Evolutionary conservation across 2,797 vertebrate species (phyloP), one percentile per base, ranked within the genome.

Genomic region (Chelmon rostratus): DNA sequence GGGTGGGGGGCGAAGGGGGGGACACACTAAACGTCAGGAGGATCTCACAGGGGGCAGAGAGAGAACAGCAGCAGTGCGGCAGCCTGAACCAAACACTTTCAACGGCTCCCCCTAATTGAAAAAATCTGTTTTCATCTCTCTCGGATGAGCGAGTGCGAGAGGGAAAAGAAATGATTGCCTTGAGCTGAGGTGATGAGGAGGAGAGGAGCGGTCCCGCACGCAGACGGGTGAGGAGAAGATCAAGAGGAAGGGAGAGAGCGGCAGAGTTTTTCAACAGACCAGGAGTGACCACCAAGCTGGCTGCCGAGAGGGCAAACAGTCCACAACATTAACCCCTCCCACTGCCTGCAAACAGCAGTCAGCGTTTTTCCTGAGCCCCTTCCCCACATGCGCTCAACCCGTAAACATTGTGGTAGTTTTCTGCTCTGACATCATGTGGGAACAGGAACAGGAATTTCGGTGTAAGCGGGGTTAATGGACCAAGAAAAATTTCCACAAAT

Each of bases 301-400:
- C 68, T 93, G 84, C 88, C 86, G 88, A 83, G 89, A 88, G 68
- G 68, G 84, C 85, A 80, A 89, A 93, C 92, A 92, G 76, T 67
- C 56, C 56, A 84, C 82, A 86, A 75, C 87, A 89, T 93, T 90
- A 88, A 81, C 88, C 91, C 91, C 92, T 91, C 94, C 94, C 91
- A 61, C 70, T 28, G 91, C 80, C 79, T 83, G 90, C 92, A 95
- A 93, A 94, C 95, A 96, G 95, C 94, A 90, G 93, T 94, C 94
- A 93, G 93, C 83, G 46, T 70, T 70, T 86, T 73, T 87, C 67
- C 72, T 75, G 68, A 81, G 40, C 76, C 73, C 75, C 76, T 78
- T 82, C 73, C 73, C 71, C 76, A 66, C 70, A 82, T 56, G 58
- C 57, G 57, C 73, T 79, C 33, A 86, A 80, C 84, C 75, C 28